Conservation (phyloP, 2,113 vertebrate genomes). For the Indicator maculatus region DNA sequence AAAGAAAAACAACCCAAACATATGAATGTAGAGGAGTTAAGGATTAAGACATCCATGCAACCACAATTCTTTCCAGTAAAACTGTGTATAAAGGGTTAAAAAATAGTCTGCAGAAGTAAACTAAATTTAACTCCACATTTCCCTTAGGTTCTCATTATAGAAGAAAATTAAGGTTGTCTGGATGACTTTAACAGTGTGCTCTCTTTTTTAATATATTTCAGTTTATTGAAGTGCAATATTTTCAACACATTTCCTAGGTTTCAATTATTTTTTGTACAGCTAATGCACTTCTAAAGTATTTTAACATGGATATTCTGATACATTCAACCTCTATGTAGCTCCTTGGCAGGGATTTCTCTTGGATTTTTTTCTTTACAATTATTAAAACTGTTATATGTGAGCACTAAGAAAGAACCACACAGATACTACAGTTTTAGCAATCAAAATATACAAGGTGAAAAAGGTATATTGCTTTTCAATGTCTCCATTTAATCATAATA, state of each 20-base stretch:
- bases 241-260: neutral
- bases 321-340: neutral
- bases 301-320: neutral
- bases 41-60: neutral
- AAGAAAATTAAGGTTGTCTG: constrained; percentile 25
- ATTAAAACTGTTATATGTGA: neutral
- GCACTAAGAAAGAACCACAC: neutral
- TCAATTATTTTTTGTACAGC: constrained; percentile 6
- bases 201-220: constrained; percentile 6
- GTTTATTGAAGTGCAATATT: constrained; percentile 6
- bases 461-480: neutral
- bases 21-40: neutral
- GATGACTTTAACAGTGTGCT: neutral
- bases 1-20: too few species aligned
- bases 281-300: constrained; percentile 24
- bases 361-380: neutral
- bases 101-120: neutral
- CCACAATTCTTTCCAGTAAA: neutral
- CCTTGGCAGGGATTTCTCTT: neutral
- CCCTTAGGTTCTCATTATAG: constrained; percentile 34
- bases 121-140: constrained; percentile 25
- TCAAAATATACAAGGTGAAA: neutral
- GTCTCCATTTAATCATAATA: neutral
- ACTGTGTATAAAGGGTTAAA: neutral
- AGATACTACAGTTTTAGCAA: neutral